Conservation (phyloP, 2,888 invertebrate genomes). For the Axea sp. region DNA sequence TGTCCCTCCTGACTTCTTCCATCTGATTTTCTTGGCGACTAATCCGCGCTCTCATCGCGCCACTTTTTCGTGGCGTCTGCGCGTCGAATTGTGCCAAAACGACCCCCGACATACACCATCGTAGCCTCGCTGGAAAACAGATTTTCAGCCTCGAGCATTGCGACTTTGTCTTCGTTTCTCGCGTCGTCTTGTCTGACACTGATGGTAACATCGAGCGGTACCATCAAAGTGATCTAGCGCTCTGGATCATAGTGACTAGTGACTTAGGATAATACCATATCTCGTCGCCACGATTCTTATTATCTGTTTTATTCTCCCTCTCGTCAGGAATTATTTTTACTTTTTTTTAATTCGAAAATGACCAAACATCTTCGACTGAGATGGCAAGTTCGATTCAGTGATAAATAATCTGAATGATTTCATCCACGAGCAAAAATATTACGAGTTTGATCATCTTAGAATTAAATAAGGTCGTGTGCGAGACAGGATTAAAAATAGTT, state of each 20-base stretch:
- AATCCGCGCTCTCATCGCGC: constrained; percentile 46
- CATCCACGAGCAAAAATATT: constrained; percentile 9
- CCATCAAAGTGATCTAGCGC: too few species aligned
- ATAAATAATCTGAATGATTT: too few species aligned
- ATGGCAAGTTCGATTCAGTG: background rate
- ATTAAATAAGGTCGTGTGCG: constrained; percentile 35
- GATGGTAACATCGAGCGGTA: constrained; percentile 73
- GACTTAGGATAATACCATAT: background rate
- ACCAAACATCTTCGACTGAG: too few species aligned
- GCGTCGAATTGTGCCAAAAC: constrained; percentile 59
- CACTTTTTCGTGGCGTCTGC: constrained; percentile 57
- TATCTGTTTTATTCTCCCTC: too few species aligned
- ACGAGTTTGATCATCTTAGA: constrained; percentile 3
- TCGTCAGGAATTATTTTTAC: too few species aligned
- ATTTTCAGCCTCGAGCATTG: constrained; percentile 66
- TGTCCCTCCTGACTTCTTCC: constrained; percentile 22
- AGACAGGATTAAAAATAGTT: constrained; percentile 41
- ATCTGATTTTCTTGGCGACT: constrained; percentile 44
- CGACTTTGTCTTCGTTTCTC: constrained; percentile 67
- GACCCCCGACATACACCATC: constrained; percentile 64
- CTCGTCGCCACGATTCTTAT: too few species aligned
- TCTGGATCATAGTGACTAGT: constrained; percentile 26
- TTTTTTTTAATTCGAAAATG: too few species aligned
- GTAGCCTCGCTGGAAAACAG: constrained; percentile 69
- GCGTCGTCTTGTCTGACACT: constrained; percentile 49